A percentile compares a stretch with the other conserved stretches of the same genome.
Evolutionary conservation across 2,888 invertebrate genomes (phyloP).

Genomic region (Limnephilus lunatus): DNA sequence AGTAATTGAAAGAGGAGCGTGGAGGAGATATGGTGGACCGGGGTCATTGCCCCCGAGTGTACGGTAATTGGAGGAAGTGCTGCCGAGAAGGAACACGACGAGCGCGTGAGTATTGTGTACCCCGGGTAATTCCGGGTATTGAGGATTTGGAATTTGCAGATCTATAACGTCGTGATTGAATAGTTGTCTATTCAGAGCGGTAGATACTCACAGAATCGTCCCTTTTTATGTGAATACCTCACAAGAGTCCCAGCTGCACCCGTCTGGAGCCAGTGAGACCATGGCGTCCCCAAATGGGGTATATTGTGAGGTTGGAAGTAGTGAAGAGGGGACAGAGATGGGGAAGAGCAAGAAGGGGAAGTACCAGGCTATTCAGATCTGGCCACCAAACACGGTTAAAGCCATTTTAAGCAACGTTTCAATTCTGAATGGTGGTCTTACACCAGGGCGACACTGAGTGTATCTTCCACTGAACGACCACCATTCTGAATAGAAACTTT

Average conservation of each 20-base stretch:
- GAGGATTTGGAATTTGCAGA: not conserved
- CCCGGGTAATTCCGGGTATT: not conserved
- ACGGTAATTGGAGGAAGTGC: conserved; percentile 32
- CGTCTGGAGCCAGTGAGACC: too few relatives aligned
- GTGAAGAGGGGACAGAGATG: too few relatives aligned
- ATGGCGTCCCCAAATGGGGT: too few relatives aligned
- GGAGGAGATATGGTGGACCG: conserved; percentile 1
- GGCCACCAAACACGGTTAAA: too few relatives aligned
- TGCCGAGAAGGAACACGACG: not conserved
- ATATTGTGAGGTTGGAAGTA: too few relatives aligned
- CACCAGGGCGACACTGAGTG: too few relatives aligned
- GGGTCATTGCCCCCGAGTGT: conserved; percentile 22
- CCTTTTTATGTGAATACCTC: too few relatives aligned
- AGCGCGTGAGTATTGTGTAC: not conserved
- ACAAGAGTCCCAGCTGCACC: too few relatives aligned
- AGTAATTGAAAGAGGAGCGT: not conserved
- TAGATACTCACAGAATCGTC: not conserved
- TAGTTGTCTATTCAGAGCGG: not conserved
- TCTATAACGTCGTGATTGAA: not conserved
- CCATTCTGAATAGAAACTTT: not conserved
- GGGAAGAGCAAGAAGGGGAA: too few relatives aligned
- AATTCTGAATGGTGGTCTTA: too few relatives aligned
- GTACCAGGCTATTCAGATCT: too few relatives aligned
- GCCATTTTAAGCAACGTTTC: too few relatives aligned
- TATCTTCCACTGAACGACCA: not conserved